These are phyloP conservation scores for Actinernus sp. DNA, from an alignment of 92 coral and sea anemone genomes.

Conservation along the genomic window DNA sequence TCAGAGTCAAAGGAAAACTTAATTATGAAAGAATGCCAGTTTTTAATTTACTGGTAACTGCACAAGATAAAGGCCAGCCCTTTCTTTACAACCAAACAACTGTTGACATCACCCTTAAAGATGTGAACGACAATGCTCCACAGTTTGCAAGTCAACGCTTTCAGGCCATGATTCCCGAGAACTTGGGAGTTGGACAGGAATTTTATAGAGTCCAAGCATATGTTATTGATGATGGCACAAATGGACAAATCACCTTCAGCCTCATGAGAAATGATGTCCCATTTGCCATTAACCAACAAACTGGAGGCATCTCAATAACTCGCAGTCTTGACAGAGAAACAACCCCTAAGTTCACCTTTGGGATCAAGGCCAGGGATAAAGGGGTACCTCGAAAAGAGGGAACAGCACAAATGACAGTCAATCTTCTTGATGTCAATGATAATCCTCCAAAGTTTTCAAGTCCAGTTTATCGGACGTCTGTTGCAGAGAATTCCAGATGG, in stretches of 20 bases:
- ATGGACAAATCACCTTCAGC: slow-evolving; percentile 67
- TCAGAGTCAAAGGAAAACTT: slow-evolving; percentile 71
- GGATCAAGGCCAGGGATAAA: slow-evolving; percentile 84
- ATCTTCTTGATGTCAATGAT: slow-evolving; percentile 85
- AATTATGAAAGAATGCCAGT: slow-evolving; percentile 59
- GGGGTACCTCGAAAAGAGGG: slow-evolving; percentile 74
- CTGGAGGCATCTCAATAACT: slow-evolving; percentile 75
- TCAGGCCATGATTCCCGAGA: slow-evolving; percentile 68
- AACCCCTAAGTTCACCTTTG: slow-evolving; percentile 62
- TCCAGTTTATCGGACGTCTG: slow-evolving; percentile 67
- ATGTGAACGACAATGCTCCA: slow-evolving; percentile 89
- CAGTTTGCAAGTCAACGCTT: slow-evolving; percentile 63
- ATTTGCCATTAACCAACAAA: slow-evolving; percentile 60
- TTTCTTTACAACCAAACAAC: slow-evolving; percentile 76
- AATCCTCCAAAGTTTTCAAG: slow-evolving; percentile 86
- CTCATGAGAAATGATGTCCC: slow-evolving; percentile 70
- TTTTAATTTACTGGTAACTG: slow-evolving; percentile 67
- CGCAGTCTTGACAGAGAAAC: slow-evolving; percentile 79
- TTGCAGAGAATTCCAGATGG: slow-evolving; percentile 67
- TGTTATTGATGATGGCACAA: slow-evolving; percentile 76
- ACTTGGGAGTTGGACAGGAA: slow-evolving; percentile 45
- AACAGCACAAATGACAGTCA: slow-evolving; percentile 73
- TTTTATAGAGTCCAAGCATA: slow-evolving; percentile 72
- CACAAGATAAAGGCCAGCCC: slow-evolving; percentile 83
- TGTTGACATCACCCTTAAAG: slow-evolving; percentile 70